These are phyloP conservation scores for Cuculus canorus DNA, from an alignment of 2,797 vertebrate genomes.

Conservation along the genomic window DNA sequence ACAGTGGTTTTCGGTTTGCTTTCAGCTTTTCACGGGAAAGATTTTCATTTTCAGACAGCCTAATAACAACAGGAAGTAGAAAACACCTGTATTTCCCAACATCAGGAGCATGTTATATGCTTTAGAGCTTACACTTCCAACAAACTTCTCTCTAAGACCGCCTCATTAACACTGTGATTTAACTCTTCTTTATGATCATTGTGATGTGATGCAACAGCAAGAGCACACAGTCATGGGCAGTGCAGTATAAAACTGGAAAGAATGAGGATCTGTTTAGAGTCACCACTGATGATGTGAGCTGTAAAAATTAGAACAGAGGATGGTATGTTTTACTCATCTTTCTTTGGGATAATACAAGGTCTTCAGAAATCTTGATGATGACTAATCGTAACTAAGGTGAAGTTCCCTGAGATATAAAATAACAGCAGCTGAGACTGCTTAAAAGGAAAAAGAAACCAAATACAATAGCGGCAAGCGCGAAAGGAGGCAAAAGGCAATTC, in stretches of 20 bases:
- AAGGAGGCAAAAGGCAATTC: background rate
- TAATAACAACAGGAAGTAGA: background rate
- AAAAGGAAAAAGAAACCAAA: background rate
- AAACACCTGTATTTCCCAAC: background rate
- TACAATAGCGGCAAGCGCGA: background rate
- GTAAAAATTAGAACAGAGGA: background rate
- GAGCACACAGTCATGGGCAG: background rate
- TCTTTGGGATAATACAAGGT: background rate
- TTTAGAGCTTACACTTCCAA: background rate
- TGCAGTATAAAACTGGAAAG: background rate
- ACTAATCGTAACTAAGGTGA: background rate
- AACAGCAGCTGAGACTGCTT: background rate
- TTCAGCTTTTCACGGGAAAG: background rate
- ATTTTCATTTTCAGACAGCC: background rate
- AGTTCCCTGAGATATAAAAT: background rate
- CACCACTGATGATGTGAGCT: background rate
- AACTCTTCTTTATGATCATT: background rate
- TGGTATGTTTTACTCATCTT: background rate
- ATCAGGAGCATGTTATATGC: background rate
- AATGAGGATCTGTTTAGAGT: background rate
- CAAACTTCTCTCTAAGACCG: background rate
- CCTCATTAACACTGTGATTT: background rate
- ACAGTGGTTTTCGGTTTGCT: background rate
- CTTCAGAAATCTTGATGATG: background rate
- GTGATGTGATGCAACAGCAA: background rate